Conservation (phyloP, 2,888 invertebrate species). For the Perdita meconis region DNA sequence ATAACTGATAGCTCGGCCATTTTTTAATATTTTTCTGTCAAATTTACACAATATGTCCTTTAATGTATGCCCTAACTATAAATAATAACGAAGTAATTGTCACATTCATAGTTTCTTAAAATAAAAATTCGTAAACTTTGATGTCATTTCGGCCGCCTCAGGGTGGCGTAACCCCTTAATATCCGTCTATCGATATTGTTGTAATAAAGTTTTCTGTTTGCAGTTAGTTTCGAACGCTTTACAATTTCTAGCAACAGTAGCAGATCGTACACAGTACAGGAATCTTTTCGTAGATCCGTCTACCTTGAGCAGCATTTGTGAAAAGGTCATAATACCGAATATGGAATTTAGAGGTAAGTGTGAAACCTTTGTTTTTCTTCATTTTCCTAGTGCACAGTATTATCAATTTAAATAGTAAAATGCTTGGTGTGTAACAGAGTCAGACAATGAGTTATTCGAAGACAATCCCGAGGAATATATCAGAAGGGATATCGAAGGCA, state of each 20-base stretch:
- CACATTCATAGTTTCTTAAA: too few relatives aligned
- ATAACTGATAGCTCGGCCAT: too few relatives aligned
- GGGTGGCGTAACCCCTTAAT: too few relatives aligned
- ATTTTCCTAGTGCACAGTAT: not conserved
- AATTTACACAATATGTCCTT: too few relatives aligned
- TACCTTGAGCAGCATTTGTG: slow-evolving; percentile 95
- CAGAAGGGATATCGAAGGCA: slow-evolving; percentile 98
- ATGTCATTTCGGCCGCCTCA: too few relatives aligned
- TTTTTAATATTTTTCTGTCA: too few relatives aligned
- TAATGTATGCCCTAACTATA: too few relatives aligned
- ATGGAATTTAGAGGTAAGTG: slow-evolving; percentile 95
- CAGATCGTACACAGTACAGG: slow-evolving; percentile 95
- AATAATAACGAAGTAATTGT: too few relatives aligned
- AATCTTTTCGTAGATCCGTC: slow-evolving; percentile 94
- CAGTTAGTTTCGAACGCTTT: slow-evolving; percentile 98
- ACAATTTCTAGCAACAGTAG: slow-evolving; percentile 97
- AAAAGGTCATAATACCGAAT: slow-evolving; percentile 99
- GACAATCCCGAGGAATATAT: slow-evolving; percentile 99
- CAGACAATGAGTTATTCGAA: slow-evolving; percentile 98
- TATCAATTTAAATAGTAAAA: slow-evolving; percentile 19
- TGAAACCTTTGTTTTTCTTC: not conserved
- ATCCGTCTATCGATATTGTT: not conserved
- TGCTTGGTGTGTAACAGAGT: slow-evolving; percentile 85
- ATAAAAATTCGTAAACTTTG: too few relatives aligned
- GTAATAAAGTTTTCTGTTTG: slow-evolving; percentile 35